Conservation (phyloP, 2,797 vertebrate genomes). For the Hephaestus fuliginosus region DNA sequence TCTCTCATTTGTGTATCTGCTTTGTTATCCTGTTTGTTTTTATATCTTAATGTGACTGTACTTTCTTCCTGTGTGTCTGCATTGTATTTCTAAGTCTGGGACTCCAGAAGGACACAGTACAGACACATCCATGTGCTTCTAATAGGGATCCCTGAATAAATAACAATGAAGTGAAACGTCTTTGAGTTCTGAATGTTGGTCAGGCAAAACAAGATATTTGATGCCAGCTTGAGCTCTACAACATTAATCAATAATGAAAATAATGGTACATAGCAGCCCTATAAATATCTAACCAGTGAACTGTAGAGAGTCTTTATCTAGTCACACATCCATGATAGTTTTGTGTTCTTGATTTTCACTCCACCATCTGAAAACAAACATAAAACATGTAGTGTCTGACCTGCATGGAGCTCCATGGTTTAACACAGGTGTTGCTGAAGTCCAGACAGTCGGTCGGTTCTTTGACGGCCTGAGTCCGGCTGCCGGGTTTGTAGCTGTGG, state of each 20-base stretch:
- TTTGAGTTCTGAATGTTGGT: background rate
- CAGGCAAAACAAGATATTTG: background rate
- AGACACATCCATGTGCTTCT: too few relatives aligned
- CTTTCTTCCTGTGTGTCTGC: too few relatives aligned
- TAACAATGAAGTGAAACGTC: background rate
- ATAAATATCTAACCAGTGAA: background rate
- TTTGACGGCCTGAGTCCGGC: background rate
- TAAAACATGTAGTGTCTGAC: conserved; percentile 40
- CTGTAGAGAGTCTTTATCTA: background rate
- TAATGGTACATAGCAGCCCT: background rate
- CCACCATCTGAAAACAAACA: background rate
- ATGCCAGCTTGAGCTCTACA: background rate
- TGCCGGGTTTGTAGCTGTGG: conserved; percentile 74
- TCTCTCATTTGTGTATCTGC: too few relatives aligned
- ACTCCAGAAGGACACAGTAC: too few relatives aligned
- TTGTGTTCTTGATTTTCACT: background rate
- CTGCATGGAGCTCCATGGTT: conserved; percentile 83
- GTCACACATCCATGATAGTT: too few relatives aligned
- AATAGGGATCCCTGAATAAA: too few relatives aligned
- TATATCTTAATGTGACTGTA: too few relatives aligned
- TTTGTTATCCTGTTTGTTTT: too few relatives aligned
- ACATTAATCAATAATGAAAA: background rate
- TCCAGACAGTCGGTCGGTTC: conserved; percentile 53
- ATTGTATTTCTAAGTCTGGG: too few relatives aligned
- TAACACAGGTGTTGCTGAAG: conserved; percentile 64